Percentiles rank a stretch among this genome's conserved stretches.
Conservation (phyloP, 2,888 invertebrate species). For the Mimumesa dahlbomi region DNA sequence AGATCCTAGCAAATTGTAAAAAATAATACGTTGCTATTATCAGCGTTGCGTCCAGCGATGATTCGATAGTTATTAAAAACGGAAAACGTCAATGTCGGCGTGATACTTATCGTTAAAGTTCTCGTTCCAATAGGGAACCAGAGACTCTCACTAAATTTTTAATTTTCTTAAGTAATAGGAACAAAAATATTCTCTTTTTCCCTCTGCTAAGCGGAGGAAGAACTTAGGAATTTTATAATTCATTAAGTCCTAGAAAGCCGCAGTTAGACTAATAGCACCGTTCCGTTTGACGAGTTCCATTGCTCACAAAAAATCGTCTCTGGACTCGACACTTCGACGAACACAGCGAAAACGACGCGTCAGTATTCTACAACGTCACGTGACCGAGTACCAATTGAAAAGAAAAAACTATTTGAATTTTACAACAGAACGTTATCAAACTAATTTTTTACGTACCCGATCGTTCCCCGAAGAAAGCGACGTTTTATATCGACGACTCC, state of each 20-base stretch:
- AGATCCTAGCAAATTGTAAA: constrained; percentile 44
- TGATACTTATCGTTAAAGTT: constrained; percentile 21
- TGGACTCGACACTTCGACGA: constrained; percentile 49
- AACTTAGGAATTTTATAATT: constrained; percentile 31
- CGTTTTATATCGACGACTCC: not conserved
- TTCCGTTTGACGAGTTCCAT: constrained; percentile 41
- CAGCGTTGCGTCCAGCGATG: constrained; percentile 47
- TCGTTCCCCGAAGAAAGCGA: constrained; percentile 13
- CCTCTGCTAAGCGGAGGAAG: constrained; percentile 20
- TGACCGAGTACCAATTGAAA: not conserved
- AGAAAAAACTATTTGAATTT: not conserved
- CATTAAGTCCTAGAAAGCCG: constrained; percentile 30
- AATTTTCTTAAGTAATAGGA: constrained; percentile 58
- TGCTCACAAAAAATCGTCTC: constrained; percentile 42
- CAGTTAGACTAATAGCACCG: constrained; percentile 54
- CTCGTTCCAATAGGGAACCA: constrained; percentile 33
- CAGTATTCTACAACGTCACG: constrained; percentile 1
- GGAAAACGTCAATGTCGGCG: constrained; percentile 42
- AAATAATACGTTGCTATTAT: constrained; percentile 49
- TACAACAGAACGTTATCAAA: constrained; percentile 10
- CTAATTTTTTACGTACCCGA: not conserved
- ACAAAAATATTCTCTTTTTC: constrained; percentile 49
- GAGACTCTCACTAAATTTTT: constrained; percentile 28
- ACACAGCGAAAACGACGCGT: constrained; percentile 11
- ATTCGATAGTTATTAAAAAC: constrained; percentile 36